Conservation (phyloP, 1,140 invertebrate genomes). For the Zeugodacus cucurbitae region DNA sequence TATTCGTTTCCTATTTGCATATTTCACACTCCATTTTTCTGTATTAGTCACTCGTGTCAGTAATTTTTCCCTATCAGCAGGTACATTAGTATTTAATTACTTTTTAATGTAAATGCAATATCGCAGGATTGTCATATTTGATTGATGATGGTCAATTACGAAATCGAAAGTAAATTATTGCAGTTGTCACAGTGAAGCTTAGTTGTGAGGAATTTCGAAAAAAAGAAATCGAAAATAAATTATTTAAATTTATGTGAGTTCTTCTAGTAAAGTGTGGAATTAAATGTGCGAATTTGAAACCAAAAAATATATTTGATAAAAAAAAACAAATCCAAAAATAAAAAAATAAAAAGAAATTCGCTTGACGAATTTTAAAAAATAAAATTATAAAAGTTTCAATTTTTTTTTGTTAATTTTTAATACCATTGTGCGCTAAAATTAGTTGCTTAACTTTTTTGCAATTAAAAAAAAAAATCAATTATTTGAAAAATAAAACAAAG, state of each 20-base stretch:
- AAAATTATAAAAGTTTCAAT: no score
- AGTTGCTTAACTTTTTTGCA: no score
- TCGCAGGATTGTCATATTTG: slow-evolving; percentile 7
- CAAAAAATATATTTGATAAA: no score
- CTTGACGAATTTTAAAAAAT: no score
- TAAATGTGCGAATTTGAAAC: no score
- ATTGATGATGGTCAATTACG: slow-evolving; percentile 11
- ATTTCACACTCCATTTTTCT: background rate
- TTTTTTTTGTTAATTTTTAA: no score
- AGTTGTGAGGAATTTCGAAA: background rate
- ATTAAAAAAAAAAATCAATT: no score
- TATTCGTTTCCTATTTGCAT: background rate
- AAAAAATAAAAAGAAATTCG: no score
- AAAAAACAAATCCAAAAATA: no score
- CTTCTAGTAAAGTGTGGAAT: no score
- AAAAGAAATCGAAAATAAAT: background rate
- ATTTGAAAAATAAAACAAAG: no score
- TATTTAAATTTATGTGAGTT: background rate
- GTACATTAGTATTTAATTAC: slow-evolving; percentile 12
- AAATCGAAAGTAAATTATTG: background rate
- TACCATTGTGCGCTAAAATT: no score
- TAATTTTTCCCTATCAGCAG: background rate
- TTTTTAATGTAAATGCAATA: slow-evolving; percentile 20
- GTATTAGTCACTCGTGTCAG: background rate
- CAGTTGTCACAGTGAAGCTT: background rate